phyloP scores from a whole-genome alignment of 2,888 invertebrate species.

The Frankliniella intonsa region DNA sequence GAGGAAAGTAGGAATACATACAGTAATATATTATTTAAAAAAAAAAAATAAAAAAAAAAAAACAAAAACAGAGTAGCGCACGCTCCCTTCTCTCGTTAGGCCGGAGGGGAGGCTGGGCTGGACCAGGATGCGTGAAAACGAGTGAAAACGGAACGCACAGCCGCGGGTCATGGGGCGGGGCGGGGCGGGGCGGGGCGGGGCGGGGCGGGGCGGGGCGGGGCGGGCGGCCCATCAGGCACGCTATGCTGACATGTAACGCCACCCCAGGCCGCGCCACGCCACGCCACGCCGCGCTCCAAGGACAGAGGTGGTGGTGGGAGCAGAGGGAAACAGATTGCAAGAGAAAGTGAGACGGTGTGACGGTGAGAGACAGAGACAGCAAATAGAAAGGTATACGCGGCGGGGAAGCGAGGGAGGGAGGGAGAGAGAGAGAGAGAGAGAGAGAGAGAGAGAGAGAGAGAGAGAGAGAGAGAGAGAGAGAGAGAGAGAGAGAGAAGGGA shows the following conservation, averaged over 20 bases:
- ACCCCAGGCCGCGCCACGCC: too few relatives aligned
- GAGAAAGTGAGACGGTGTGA: too few relatives aligned
- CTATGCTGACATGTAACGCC: background rate
- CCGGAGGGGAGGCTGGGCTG: too few relatives aligned
- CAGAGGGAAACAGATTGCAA: too few relatives aligned
- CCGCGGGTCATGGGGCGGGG: background rate
- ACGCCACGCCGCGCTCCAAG: too few relatives aligned
- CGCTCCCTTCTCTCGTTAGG: background rate
- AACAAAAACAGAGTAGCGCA: too few relatives aligned
- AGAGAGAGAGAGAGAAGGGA: background rate
- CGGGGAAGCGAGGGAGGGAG: background rate
- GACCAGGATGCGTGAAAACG: background rate
- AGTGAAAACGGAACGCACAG: background rate
- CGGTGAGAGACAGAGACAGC: too few relatives aligned
- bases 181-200: too few relatives aligned
- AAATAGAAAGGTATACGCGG: too few relatives aligned
- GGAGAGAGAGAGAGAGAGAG: conserved; percentile 1
- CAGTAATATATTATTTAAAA: background rate
- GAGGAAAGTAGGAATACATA: background rate
- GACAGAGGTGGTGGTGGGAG: too few relatives aligned
- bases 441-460: background rate
- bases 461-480: background rate
- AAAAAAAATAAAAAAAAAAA: too few relatives aligned
- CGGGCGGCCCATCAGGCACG: background rate
- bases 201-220: too few relatives aligned